phyloP scores from a whole-genome alignment of 92 coral and sea anemone genomes.

The Desmophyllum pertusum region DNA sequence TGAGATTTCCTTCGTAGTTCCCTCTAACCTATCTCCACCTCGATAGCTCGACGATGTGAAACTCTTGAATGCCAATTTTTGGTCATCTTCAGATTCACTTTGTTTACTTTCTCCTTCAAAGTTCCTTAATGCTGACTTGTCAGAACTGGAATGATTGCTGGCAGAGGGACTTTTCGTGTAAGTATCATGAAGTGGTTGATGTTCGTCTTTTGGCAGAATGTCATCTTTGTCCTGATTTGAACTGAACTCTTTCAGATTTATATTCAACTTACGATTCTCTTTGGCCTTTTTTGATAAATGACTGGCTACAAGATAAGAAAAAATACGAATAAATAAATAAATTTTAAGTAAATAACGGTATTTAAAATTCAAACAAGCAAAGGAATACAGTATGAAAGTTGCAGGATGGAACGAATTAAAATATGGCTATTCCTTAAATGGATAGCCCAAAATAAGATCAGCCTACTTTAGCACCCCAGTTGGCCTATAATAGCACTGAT shows the following conservation, averaged over 20 bases:
- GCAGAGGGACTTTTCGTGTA: neutral
- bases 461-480: too few relatives aligned
- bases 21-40: neutral
- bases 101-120: neutral
- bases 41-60: neutral
- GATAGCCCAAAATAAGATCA: too few relatives aligned
- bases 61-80: too few relatives aligned
- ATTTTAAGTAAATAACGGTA: too few relatives aligned
- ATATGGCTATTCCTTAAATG: too few relatives aligned
- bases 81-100: neutral
- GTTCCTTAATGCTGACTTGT: neutral
- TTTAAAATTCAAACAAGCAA: too few relatives aligned
- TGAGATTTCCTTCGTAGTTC: too few relatives aligned
- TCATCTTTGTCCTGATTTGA: neutral
- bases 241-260: neutral
- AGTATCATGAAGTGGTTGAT: neutral
- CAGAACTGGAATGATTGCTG: neutral
- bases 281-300: neutral
- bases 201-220: neutral
- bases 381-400: too few relatives aligned
- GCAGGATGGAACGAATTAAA: too few relatives aligned
- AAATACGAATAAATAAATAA: too few relatives aligned
- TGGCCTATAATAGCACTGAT: too few relatives aligned
- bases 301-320: too few relatives aligned
- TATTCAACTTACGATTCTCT: neutral